phyloP scores from a whole-genome alignment of 1,140 invertebrate genomes.

The Drosophila carrolli region DNA sequence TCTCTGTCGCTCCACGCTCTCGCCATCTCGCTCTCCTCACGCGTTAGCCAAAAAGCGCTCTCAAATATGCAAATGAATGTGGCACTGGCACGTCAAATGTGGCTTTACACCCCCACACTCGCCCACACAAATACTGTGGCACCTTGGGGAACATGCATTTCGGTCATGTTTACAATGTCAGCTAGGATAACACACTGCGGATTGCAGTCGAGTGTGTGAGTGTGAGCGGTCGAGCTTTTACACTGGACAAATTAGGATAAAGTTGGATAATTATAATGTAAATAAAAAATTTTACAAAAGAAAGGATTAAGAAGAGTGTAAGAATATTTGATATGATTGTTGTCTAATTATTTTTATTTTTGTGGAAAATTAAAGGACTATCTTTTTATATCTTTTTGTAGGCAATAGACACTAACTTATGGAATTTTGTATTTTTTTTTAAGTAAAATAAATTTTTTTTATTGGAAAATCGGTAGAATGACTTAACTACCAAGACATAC shows the following conservation, averaged over 20 bases:
- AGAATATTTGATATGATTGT: too few species aligned
- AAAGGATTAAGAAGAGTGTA: too few species aligned
- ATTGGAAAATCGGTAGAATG: too few species aligned
- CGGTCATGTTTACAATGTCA: conserved; percentile 81
- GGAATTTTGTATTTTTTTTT: too few species aligned
- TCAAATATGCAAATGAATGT: conserved; percentile 81
- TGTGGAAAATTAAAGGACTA: too few species aligned
- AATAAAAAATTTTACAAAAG: not conserved
- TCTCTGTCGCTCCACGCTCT: conserved; percentile 9
- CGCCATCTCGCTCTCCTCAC: conserved; percentile 8
- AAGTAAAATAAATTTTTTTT: too few species aligned
- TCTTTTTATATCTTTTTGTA: too few species aligned
- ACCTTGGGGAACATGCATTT: conserved; percentile 77
- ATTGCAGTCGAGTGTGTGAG: conserved; percentile 40
- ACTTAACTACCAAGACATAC: too few species aligned
- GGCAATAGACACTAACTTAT: too few species aligned
- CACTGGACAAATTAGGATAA: not conserved
- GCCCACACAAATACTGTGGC: conserved; percentile 30
- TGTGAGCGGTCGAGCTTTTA: conserved; percentile 22
- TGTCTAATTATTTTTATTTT: too few species aligned
- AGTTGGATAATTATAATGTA: not conserved
- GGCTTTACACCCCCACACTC: conserved; percentile 61
- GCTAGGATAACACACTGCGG: conserved; percentile 71
- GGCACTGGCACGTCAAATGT: conserved; percentile 69
- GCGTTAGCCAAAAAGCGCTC: conserved; percentile 51